A percentile compares a stretch with the other conserved stretches of the same genome.
Conservation (phyloP, 2,888 invertebrate species). For the Lasioglossum marginatum region DNA sequence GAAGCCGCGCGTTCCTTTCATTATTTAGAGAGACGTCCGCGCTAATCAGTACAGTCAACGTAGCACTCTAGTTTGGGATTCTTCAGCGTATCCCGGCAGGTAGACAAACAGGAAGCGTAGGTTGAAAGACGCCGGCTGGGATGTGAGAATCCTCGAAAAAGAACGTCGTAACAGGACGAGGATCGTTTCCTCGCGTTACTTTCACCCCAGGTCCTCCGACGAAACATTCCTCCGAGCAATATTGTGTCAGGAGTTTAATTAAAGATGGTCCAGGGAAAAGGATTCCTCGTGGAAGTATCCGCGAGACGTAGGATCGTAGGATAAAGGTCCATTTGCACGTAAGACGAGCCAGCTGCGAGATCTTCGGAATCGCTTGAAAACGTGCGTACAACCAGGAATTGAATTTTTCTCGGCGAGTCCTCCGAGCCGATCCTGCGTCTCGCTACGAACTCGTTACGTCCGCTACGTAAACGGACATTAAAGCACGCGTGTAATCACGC, state of each 20-base stretch:
- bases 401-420: background rate
- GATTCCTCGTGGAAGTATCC: constrained; percentile 30
- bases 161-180: background rate
- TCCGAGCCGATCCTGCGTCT: background rate
- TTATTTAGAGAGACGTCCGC: constrained; percentile 11
- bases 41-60: constrained; percentile 42
- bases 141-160: background rate
- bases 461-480: constrained; percentile 2
- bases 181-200: constrained; percentile 37
- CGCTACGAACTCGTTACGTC: constrained; percentile 2
- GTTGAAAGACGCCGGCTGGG: background rate
- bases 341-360: background rate
- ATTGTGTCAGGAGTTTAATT: constrained; percentile 57
- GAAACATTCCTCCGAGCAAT: constrained; percentile 35
- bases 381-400: background rate
- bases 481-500: constrained; percentile 15
- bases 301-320: background rate
- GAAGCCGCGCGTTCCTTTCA: constrained; percentile 30
- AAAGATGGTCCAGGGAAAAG: constrained; percentile 27
- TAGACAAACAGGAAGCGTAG: constrained; percentile 33
- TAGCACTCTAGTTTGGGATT: constrained; percentile 42
- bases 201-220: constrained; percentile 48
- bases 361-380: background rate
- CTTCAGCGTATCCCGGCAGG: constrained; percentile 21
- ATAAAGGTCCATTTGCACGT: background rate